Evolutionary conservation across 2,888 invertebrate species (phyloP).

Genomic region (Spialia ferax): DNA sequence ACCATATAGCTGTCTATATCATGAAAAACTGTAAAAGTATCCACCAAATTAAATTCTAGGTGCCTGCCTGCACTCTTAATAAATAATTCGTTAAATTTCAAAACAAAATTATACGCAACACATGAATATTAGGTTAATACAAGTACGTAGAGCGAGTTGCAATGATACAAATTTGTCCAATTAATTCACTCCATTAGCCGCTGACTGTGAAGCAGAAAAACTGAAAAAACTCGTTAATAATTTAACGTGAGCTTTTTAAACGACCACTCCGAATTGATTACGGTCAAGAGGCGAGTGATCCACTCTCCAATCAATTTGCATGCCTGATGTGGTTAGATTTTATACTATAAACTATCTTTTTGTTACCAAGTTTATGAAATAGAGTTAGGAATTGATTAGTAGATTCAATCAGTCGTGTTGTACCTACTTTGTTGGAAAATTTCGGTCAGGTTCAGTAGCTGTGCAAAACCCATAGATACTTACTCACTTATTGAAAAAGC

Average conservation of each 20-base stretch:
- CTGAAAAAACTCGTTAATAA: slow-evolving; percentile 46
- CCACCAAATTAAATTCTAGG: background rate
- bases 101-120: slow-evolving; percentile 25
- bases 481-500: too few species aligned
- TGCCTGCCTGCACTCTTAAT: background rate
- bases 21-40: too few species aligned
- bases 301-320: slow-evolving; percentile 29
- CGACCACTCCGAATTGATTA: slow-evolving; percentile 51
- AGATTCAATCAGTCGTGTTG: too few species aligned
- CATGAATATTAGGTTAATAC: slow-evolving; percentile 41
- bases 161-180: slow-evolving; percentile 63
- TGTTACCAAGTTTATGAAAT: too few species aligned
- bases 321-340: slow-evolving; percentile 16
- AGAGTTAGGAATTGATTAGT: too few species aligned
- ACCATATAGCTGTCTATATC: too few species aligned
- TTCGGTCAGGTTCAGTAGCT: too few species aligned
- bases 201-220: slow-evolving; percentile 47
- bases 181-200: slow-evolving; percentile 66
- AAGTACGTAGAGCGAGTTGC: slow-evolving; percentile 45
- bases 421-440: too few species aligned
- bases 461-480: too few species aligned
- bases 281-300: slow-evolving; percentile 39
- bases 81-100: slow-evolving; percentile 8
- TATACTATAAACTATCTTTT: too few species aligned
- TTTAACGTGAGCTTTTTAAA: slow-evolving; percentile 50